phyloP scores from a whole-genome alignment of 2,888 invertebrate species.

The Phortica okadai region DNA sequence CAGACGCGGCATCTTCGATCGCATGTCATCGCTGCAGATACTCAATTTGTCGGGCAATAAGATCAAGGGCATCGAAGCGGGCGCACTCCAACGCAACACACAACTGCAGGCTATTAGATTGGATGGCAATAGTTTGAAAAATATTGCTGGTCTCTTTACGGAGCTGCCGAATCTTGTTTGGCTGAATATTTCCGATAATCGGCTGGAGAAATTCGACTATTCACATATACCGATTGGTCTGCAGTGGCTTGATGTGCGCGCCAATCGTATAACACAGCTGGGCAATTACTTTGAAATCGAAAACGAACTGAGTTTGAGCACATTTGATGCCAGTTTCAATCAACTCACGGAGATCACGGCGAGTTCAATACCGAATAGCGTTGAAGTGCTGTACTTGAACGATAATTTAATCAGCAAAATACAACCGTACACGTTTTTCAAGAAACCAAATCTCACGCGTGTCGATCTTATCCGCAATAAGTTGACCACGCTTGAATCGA shows the following conservation, averaged over 20 bases:
- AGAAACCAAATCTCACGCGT: slow-evolving; percentile 91
- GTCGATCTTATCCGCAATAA: slow-evolving; percentile 95
- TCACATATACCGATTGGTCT: slow-evolving; percentile 88
- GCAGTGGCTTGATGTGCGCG: slow-evolving; percentile 93
- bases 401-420: slow-evolving; percentile 92
- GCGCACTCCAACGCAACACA: slow-evolving; percentile 86
- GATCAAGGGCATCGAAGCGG: slow-evolving; percentile 86
- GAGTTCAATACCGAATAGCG: slow-evolving; percentile 88
- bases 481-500: slow-evolving; percentile 92
- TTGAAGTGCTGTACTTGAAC: slow-evolving; percentile 90
- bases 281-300: slow-evolving; percentile 86
- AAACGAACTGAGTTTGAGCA: slow-evolving; percentile 85
- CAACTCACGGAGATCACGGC: slow-evolving; percentile 87
- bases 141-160: slow-evolving; percentile 89
- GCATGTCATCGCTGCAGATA: slow-evolving; percentile 88
- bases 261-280: slow-evolving; percentile 88
- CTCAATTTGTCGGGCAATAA: slow-evolving; percentile 92
- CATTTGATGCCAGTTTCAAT: slow-evolving; percentile 92
- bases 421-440: slow-evolving; percentile 92
- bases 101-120: slow-evolving; percentile 91
- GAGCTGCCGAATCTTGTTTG: slow-evolving; percentile 89
- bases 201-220: slow-evolving; percentile 93
- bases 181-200: slow-evolving; percentile 94
- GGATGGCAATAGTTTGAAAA: slow-evolving; percentile 89
- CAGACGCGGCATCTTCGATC: slow-evolving; percentile 86